Evolutionary conservation across 2,797 vertebrate genomes (phyloP).

Genomic region (Gobio occitaniae): DNA sequence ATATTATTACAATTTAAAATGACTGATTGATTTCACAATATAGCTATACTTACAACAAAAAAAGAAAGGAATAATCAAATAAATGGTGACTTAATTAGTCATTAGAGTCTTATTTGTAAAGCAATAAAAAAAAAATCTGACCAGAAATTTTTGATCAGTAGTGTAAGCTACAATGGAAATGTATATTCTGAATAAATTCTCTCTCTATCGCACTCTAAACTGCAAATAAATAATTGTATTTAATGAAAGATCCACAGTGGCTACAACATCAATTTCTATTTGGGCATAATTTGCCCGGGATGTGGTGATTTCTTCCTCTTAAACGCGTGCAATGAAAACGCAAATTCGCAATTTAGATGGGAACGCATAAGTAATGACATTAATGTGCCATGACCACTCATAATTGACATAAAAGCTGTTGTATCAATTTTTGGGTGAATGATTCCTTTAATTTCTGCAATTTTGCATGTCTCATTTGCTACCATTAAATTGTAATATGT

Average conservation of each 20-base stretch:
- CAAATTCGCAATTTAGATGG: not conserved
- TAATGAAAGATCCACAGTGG: conserved; percentile 2
- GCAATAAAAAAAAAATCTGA: not conserved
- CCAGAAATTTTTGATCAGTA: not conserved
- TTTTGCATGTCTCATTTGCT: not conserved
- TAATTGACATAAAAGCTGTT: not conserved
- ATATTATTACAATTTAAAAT: not conserved
- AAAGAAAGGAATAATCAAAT: not conserved
- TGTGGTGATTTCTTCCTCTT: not conserved
- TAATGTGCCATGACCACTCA: not conserved
- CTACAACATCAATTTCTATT: not conserved
- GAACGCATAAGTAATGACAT: not conserved
- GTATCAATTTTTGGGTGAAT: not conserved
- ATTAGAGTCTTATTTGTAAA: not conserved
- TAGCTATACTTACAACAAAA: not conserved
- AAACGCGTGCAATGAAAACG: not conserved
- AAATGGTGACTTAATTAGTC: not conserved
- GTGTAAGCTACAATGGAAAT: not conserved
- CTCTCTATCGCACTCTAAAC: not conserved
- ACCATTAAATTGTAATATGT: not conserved
- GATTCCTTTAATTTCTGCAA: not conserved
- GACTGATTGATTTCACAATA: not conserved
- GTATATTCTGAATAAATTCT: not conserved
- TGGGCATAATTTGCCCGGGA: not conserved
- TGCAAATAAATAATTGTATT: not conserved